phyloP scores from a whole-genome alignment of 2,888 invertebrate genomes.

The Rhodophaea formosa region DNA sequence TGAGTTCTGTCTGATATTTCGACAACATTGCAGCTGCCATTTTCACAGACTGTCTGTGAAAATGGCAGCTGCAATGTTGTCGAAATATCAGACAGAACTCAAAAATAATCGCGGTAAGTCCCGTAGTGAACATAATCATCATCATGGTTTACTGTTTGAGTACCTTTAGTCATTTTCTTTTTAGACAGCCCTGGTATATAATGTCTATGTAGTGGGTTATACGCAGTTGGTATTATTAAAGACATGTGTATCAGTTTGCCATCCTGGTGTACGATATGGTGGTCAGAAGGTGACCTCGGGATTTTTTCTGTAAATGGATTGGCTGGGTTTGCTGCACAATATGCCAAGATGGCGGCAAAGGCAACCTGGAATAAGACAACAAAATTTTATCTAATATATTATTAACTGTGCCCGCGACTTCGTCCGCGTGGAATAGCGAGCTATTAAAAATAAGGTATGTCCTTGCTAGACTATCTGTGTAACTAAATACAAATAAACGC shows the following conservation, averaged over 20 bases:
- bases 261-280: background rate
- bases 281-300: background rate
- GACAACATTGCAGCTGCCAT: too few relatives aligned
- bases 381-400: too few relatives aligned
- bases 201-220: background rate
- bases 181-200: background rate
- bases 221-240: background rate
- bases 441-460: too few relatives aligned
- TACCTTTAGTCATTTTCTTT: background rate
- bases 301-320: background rate
- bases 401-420: too few relatives aligned
- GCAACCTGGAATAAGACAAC: background rate
- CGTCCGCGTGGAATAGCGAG: too few relatives aligned
- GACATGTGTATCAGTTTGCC: background rate
- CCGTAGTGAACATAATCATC: background rate
- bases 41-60: too few relatives aligned
- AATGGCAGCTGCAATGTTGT: too few relatives aligned
- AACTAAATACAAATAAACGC: too few relatives aligned
- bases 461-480: too few relatives aligned
- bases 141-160: background rate
- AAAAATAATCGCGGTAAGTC: too few relatives aligned
- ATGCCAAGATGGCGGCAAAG: background rate
- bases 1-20: too few relatives aligned
- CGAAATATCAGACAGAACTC: too few relatives aligned
- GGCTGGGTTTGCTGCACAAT: background rate